Base-by-base conservation (phyloP, 2,888 invertebrate genomes). In the Drosophila parthenogenetica region DNA sequence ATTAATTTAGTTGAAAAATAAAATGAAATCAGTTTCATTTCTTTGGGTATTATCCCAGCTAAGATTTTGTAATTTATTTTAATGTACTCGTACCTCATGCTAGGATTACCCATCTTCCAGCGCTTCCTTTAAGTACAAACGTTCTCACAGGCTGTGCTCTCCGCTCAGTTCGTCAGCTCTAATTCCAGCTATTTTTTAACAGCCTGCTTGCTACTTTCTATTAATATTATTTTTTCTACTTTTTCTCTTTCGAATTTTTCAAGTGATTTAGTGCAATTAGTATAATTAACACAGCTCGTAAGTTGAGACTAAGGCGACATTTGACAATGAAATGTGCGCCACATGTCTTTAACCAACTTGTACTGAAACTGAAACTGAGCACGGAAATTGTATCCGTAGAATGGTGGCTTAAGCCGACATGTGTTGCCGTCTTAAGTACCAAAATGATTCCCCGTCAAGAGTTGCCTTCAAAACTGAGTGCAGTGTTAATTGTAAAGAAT, bases 231-330 rank as follows among this genome's bases (percentile, higher is more conserved):
- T 29, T 29, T 10, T 5, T 45, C 37, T 37, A 35, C 22, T 37
- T 48, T 39, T 45, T 19, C 37, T 58, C 43, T 43, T 55, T 60
- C 14, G 68, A 77, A 81, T 75, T 86, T 88, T 79, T 81, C 79
- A 81, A 88, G 84, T 87, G 87, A 81, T 87, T 88, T 86, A 86
- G 79, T 88, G 81, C 89, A 86, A 86, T 86, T 86, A 86, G 85
- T 88, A 77, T 88, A 83, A 86, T 86, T 86, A 86, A 86, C 83
- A 85, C 82, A 66, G 81, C 59, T 53, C 69, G 89, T 86, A 88
- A 86, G 87, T 71, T 60, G 85, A 86, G 84, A 81, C 82, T 77
- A 71, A 77, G 83, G 66, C 83, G 87, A 85, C 82, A 79, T 69
- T 71, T 87, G 87, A 83, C 87, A 83, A 77, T 77, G 81, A 67